Evolutionary conservation across 2,888 invertebrate genomes (phyloP), one percentile per base, ranked within the genome.

Genomic region (Hemithea aestivaria): DNA sequence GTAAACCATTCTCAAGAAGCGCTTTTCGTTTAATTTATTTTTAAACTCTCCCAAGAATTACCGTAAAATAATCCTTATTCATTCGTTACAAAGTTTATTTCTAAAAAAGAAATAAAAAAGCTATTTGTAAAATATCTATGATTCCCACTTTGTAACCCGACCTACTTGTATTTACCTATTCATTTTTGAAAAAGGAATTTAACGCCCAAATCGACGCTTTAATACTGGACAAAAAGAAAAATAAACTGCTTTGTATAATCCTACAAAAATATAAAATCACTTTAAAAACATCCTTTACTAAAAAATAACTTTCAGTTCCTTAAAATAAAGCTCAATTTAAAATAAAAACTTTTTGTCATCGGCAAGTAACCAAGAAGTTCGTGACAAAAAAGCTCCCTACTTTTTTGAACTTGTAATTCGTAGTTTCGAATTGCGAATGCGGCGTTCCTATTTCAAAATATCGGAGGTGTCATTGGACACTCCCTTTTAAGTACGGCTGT

Each of bases 371-470:
- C 72, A 70, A 63, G 58, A 66, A 77, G 77, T 28, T 20, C 29
- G 22, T 27, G 9, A 42, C 41, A 79, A 80, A 78, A 71, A 56
- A 57, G 65, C 66, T 64, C 79, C 83, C 79, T 75, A 70, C 71
- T 73, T 83, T 84, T 79, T 83, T 78, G 72, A 75, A 81, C 73
- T 74, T 78, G 78, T 87, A 87, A 87, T 87, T 85, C 75, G 83
- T 85, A 84, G 87, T 79, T 87, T 87, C 87, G 53, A 75, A 73
- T 87, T 85, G 81, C 85, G 75, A 84, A 76, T 79, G 80, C 78
- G 80, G 81, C 79, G 73, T 83, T 84, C 83, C 77, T 79, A 84
- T 85, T 85, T 85, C 85, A 85, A 85, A 87, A 87, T 85, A 79
- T 76, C 76, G 81, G 77, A 82, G 81, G 84, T 84, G 85, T 85